Conservation (phyloP, 2,888 invertebrate species). For the Sesamia inferens region DNA sequence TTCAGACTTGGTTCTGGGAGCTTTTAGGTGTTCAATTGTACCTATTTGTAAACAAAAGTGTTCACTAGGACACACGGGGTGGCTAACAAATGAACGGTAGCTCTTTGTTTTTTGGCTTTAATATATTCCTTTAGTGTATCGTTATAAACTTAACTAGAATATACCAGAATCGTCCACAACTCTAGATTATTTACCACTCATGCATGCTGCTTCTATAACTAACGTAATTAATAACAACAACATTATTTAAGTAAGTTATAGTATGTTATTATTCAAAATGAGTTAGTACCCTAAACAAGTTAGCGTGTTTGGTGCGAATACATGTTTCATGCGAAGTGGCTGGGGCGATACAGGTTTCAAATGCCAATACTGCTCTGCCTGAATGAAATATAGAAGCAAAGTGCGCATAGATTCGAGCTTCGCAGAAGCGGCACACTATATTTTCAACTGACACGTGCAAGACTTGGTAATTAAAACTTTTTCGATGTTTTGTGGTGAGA, state of each 20-base stretch:
- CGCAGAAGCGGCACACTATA: conserved; percentile 55
- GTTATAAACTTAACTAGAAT: background rate
- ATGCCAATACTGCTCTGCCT: conserved; percentile 81
- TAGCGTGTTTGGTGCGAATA: conserved; percentile 70
- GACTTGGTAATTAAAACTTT: conserved; percentile 37
- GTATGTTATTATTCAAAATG: conserved; percentile 59
- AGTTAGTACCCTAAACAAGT: conserved; percentile 64
- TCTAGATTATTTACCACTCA: conserved; percentile 20
- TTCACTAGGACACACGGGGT: background rate
- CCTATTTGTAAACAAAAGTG: background rate
- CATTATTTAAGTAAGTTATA: conserved; percentile 36
- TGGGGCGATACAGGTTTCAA: conserved; percentile 77
- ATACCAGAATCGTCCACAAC: background rate
- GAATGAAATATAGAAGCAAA: conserved; percentile 81
- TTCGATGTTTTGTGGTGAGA: background rate
- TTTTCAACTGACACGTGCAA: conserved; percentile 17
- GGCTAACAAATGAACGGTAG: background rate
- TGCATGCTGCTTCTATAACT: conserved; percentile 1
- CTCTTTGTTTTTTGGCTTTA: background rate
- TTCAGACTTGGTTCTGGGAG: rapidly evolving
- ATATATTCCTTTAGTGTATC: background rate
- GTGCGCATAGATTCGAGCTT: conserved; percentile 65
- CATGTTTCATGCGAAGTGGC: conserved; percentile 73
- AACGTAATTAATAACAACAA: conserved; percentile 27
- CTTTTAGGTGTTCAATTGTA: background rate